Evolutionary conservation across 2,888 invertebrate genomes (phyloP).

Genomic region (Cheiracanthium punctorium): DNA sequence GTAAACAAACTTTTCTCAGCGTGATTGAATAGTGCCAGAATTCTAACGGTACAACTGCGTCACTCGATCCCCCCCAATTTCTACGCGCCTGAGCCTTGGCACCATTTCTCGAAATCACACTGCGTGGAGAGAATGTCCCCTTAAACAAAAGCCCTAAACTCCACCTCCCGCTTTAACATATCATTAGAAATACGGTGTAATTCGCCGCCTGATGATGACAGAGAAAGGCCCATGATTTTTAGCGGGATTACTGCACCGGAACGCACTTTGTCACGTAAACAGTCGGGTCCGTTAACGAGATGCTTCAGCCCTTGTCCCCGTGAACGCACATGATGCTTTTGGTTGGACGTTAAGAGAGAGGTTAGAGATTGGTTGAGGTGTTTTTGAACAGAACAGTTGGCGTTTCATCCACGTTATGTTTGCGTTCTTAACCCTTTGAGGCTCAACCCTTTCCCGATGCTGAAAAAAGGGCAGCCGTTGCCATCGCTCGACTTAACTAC

Average conservation of each 20-base stretch:
- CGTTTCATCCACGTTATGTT: too few species aligned
- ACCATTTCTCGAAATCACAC: neutral
- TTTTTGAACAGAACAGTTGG: too few species aligned
- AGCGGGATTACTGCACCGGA: neutral
- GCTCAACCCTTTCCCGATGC: too few species aligned
- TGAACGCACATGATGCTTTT: too few species aligned
- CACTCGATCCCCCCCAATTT: neutral
- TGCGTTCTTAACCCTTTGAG: too few species aligned
- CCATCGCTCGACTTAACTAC: too few species aligned
- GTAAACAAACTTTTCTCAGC: too few species aligned
- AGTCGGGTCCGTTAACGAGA: neutral
- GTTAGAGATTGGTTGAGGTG: too few species aligned
- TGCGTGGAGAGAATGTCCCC: conserved; percentile 5
- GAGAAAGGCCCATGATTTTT: neutral
- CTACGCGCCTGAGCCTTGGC: neutral
- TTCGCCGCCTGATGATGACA: neutral
- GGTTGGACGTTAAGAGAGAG: neutral
- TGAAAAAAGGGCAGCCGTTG: too few species aligned
- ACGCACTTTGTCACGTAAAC: neutral
- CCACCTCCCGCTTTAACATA: conserved; percentile 56
- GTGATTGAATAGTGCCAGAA: neutral
- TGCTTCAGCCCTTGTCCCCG: neutral
- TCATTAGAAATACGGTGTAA: conserved; percentile 43
- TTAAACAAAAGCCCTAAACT: neutral
- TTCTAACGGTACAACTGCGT: neutral